These are phyloP conservation scores for Trissonchulus sp. DNA, from an alignment of 2,888 invertebrate species.

Conservation along the genomic window DNA sequence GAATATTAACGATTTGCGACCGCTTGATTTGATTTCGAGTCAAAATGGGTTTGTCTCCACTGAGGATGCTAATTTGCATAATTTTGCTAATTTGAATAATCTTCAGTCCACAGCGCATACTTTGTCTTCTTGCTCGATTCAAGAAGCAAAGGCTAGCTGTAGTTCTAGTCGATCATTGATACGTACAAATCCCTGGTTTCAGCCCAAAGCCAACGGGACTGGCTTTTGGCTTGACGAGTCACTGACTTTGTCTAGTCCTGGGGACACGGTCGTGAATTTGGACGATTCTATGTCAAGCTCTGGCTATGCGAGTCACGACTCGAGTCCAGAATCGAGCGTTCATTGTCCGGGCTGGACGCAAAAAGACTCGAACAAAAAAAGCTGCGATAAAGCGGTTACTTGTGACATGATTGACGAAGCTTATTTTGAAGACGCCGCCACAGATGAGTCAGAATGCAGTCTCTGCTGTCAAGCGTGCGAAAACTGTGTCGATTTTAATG, in stretches of 20 bases:
- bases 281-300: slow-evolving; percentile 13
- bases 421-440: not conserved
- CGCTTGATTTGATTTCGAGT: too few relatives aligned
- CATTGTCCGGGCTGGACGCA: slow-evolving; percentile 17
- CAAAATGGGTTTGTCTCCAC: too few relatives aligned
- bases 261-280: not conserved
- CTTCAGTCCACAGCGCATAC: not conserved
- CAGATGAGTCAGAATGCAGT: not conserved
- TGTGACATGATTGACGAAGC: not conserved
- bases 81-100: too few relatives aligned
- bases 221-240: too few relatives aligned
- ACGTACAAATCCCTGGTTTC: slow-evolving; percentile 8
- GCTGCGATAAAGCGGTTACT: not conserved
- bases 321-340: slow-evolving; percentile 15
- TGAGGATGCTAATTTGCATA: too few relatives aligned
- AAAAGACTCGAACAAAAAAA: not conserved
- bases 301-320: slow-evolving; percentile 16
- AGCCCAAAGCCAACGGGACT: not conserved
- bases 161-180: not conserved
- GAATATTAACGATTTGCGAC: too few relatives aligned
- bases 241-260: not conserved
- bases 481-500: not conserved
- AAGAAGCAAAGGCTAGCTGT: not conserved
- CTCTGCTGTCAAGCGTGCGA: not conserved
- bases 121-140: not conserved